Evolutionary conservation across 2,113 vertebrate species (phyloP), one percentile per base, ranked within the genome.

Genomic region (Rhineura floridana): DNA sequence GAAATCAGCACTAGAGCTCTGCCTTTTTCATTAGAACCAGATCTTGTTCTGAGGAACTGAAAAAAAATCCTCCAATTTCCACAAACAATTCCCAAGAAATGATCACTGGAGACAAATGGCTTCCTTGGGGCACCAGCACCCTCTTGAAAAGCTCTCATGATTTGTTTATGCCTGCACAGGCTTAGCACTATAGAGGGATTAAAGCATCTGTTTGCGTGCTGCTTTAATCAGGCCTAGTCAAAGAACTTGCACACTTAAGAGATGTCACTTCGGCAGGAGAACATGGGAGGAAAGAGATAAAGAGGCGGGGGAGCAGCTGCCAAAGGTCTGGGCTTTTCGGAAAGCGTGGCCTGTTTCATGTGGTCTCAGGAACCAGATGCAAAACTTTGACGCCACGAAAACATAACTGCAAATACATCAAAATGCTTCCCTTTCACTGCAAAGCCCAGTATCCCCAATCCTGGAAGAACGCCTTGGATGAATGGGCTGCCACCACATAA

Each of bases 51-150:
- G 75, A 88, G 87, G 93, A 84, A 67, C 76, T 88, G 90, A 91
- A 50, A 91, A 90, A 93, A 48, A 42, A 79, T 46, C 48, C 36
- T 52, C 92, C 89, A 2, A 92, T 86, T 95, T 92, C 93, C 91
- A 92, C 92, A 94, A 94, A 93, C 90, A 92, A 76, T 88, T 92
- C 94, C 91, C 90, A 94, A 94, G 95, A 93, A 93, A 93, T 95
- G 90, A 94, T 91, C 90, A 85, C 87, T 76, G 81, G 92, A 95
- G 92, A 94, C 85, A 92, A 84, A 93, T 94, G 21, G 78, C 81
- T 94, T 89, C 90, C 92, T 94, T 90, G 92, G 90, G 90, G 91
- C 91, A 95, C 88, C 85, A 85, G 89, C 91, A 89, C 91, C 93
- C 89, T 84, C 93, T 93, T 88, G 83, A 12, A 89, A 96, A 95